Evolutionary conservation across 2,113 vertebrate genomes (phyloP).

Genomic region (Eulemur rufifrons): DNA sequence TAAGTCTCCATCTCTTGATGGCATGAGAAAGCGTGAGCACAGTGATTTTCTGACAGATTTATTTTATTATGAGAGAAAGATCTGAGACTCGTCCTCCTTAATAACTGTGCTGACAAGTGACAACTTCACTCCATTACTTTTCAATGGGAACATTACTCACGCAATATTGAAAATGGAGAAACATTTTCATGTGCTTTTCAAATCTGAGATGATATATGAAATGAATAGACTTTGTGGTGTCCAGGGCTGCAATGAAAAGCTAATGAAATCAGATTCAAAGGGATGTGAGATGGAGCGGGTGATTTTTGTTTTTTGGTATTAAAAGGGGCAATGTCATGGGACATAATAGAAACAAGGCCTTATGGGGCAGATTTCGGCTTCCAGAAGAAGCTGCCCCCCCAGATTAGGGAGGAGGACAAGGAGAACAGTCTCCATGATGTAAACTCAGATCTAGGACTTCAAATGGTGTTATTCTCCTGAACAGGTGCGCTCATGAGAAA

Average conservation of each 20-base stretch:
- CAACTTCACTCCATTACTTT: constrained; percentile 90
- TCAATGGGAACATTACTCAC: constrained; percentile 88
- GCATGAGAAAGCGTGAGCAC: constrained; percentile 50
- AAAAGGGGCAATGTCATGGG: background rate
- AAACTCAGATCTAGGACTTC: background rate
- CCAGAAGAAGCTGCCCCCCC: fast-evolving
- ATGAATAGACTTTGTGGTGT: constrained; percentile 38
- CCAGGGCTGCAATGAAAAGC: constrained; percentile 51
- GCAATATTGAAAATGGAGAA: constrained; percentile 84
- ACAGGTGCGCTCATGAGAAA: fast-evolving
- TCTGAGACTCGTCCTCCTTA: constrained; percentile 86
- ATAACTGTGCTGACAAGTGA: constrained; percentile 88
- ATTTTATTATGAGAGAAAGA: constrained; percentile 86
- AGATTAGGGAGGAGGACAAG: background rate
- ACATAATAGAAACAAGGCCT: background rate
- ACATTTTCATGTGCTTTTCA: constrained; percentile 86
- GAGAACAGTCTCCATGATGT: background rate
- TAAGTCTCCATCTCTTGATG: background rate
- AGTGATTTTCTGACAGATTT: constrained; percentile 82
- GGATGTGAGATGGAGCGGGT: fast-evolving
- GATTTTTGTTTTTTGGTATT: fast-evolving
- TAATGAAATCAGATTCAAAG: constrained; percentile 49
- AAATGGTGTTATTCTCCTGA: background rate
- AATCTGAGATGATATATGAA: constrained; percentile 82
- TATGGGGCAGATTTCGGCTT: background rate